phyloP scores from a whole-genome alignment of 2,888 invertebrate genomes.

The Chaetogeoica ovagalla region DNA sequence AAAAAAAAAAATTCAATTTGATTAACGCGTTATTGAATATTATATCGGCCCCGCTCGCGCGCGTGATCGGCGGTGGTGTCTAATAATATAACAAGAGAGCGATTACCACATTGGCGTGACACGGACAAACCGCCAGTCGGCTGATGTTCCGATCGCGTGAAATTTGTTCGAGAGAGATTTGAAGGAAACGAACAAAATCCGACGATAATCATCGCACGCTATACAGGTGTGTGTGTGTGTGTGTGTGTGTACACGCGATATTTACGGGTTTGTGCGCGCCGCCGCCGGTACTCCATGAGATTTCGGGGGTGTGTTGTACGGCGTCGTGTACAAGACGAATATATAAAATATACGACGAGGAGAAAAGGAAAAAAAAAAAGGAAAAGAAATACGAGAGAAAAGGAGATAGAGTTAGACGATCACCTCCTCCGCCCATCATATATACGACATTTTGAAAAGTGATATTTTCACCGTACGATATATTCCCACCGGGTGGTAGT shows the following conservation, averaged over 20 bases:
- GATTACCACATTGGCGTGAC: slow-evolving; percentile 43
- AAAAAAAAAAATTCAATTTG: slow-evolving; percentile 40
- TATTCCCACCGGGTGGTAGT: slow-evolving; percentile 45
- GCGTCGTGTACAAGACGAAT: too few relatives aligned
- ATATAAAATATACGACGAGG: not conserved
- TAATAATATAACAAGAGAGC: slow-evolving; percentile 39
- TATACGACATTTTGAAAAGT: slow-evolving; percentile 45
- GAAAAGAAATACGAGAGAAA: not conserved
- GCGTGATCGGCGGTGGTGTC: not conserved
- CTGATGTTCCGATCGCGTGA: slow-evolving; percentile 29
- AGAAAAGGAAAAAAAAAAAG: not conserved
- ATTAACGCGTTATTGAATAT: slow-evolving; percentile 48
- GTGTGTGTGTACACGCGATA: slow-evolving; percentile 28
- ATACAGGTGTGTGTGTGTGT: slow-evolving; percentile 13
- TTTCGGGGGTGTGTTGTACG: not conserved
- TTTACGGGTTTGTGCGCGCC: too few relatives aligned
- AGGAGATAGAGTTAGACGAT: not conserved
- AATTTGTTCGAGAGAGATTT: slow-evolving; percentile 11
- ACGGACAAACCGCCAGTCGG: slow-evolving; percentile 34
- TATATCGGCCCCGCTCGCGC: slow-evolving; percentile 12
- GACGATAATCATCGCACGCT: not conserved
- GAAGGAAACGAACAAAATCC: not conserved
- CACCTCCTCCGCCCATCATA: slow-evolving; percentile 17
- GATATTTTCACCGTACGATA: slow-evolving; percentile 30
- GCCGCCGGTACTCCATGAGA: slow-evolving; percentile 2